Percentiles rank a stretch among this genome's conserved stretches.
phyloP scores from a whole-genome alignment of 2,888 invertebrate genomes.

The Blera fallax region DNA sequence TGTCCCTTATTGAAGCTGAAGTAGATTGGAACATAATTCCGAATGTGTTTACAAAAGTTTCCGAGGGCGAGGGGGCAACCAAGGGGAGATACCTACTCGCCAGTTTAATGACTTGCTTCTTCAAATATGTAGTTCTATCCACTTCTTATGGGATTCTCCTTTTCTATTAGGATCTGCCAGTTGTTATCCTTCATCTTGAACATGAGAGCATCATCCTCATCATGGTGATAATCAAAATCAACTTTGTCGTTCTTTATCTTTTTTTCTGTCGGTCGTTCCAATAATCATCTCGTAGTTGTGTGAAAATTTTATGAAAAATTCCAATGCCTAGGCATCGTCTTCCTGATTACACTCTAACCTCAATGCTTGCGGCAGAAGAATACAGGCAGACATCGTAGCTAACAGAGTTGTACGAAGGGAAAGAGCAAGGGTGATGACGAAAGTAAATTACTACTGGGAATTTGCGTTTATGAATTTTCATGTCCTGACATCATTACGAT shows the following conservation, averaged over 20 bases:
- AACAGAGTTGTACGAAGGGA: background rate
- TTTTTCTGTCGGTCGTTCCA: constrained; percentile 14
- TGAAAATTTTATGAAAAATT: constrained; percentile 41
- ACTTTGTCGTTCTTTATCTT: constrained; percentile 28
- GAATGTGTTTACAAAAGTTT: background rate
- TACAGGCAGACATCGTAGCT: constrained; percentile 21
- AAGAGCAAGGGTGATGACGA: constrained; percentile 28
- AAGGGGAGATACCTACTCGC: background rate
- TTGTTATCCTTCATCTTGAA: constrained; percentile 13
- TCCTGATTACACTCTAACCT: constrained; percentile 43
- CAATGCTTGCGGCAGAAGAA: constrained; percentile 22
- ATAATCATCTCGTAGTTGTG: constrained; percentile 40
- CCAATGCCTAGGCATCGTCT: constrained; percentile 44
- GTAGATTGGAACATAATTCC: background rate
- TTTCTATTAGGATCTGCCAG: background rate
- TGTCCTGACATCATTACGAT: constrained; percentile 70
- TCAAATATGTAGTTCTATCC: background rate
- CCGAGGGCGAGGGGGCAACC: background rate
- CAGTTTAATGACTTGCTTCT: background rate
- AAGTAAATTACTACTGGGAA: constrained; percentile 67
- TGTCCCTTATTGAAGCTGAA: background rate
- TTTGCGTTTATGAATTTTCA: constrained; percentile 69
- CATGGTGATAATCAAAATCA: constrained; percentile 59
- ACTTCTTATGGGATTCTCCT: background rate
- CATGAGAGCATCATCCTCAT: constrained; percentile 29